Conservation (phyloP, 2,888 invertebrate genomes). For the Gymnosoma rotundatum region DNA sequence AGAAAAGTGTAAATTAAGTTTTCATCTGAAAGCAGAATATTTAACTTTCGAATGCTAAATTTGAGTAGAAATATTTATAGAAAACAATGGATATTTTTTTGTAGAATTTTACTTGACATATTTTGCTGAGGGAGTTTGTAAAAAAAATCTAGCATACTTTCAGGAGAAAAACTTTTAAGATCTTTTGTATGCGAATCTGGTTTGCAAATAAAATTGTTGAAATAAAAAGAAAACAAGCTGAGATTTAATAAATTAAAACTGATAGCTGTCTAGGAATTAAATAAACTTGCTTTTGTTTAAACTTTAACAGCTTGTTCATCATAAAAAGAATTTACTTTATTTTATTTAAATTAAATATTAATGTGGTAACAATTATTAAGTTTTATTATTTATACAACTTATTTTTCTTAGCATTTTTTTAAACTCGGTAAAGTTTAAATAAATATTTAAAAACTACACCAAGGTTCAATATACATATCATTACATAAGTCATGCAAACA, state of each 20-base stretch:
- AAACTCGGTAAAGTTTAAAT: no score
- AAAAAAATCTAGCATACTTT: slow-evolving; percentile 4
- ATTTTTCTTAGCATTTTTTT: no score
- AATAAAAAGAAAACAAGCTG: no score
- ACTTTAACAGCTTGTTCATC: no score
- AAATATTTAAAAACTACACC: slow-evolving; percentile 24
- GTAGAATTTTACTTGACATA: slow-evolving; percentile 21
- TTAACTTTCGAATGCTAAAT: slow-evolving; percentile 25
- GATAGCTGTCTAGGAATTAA: no score
- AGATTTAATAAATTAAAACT: no score
- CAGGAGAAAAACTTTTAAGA: not conserved
- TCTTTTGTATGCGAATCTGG: not conserved
- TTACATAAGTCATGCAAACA: slow-evolving; percentile 2
- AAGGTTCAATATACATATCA: slow-evolving; percentile 31
- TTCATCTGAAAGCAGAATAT: slow-evolving; percentile 17
- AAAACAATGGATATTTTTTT: not conserved
- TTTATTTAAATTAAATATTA: no score
- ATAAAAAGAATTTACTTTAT: no score
- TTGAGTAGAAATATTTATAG: slow-evolving; percentile 5
- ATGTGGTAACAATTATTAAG: no score
- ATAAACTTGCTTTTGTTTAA: no score
- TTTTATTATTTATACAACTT: no score
- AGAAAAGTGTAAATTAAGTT: slow-evolving; percentile 34
- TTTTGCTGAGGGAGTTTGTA: not conserved
- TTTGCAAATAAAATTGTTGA: no score